Base-by-base conservation (phyloP, 2,113 vertebrate genomes). In the Syngnathus scovelli region DNA sequence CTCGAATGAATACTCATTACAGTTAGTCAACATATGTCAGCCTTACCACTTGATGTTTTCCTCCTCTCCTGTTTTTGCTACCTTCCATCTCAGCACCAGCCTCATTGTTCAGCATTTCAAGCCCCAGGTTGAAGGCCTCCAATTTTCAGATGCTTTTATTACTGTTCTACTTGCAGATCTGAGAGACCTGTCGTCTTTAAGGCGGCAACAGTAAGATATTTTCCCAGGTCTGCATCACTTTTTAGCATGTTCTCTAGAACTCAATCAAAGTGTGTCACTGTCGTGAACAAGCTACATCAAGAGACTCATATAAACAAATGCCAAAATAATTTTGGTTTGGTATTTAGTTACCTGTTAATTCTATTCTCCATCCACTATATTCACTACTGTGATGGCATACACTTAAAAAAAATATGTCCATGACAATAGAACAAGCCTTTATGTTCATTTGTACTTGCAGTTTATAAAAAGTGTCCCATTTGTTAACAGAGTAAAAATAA, bases 81-180 rank as follows among this genome's bases (percentile, higher is more conserved):
- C 59, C 46, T 21, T 71, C 27, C 59, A 8, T 49, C n/a, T 61
- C 60, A 88, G 82, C 66, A 0, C 0, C 67, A 61, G 55, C 69
- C 68, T 66, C 66, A 15, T 82, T 82, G 72, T 77, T 66, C 44
- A 8, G 63, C 6, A 1, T 64, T 8, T 72, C 76, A 6, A 69
- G 33, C 44, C 81, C 66, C 49, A 88, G 86, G 0, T 64, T 55
- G 61, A 55, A 72, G 64, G 63, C 66, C 13, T 78, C 48, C 65
- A 52, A 46, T 56, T 69, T 65, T 21, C 41, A 19, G 33, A 70
- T 65, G 0, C 1, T 75, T 68, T 78, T 71, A 1, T 64, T 68
- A 0, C 63, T 51, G 9, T 68, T 38, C 58, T 77, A 13, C 60
- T 75, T 56, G 0, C 70, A 70, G 52, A 52, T n/a, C 68, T 60